Conservation (phyloP, 2,888 invertebrate genomes). For the Herminia tarsipennalis region DNA sequence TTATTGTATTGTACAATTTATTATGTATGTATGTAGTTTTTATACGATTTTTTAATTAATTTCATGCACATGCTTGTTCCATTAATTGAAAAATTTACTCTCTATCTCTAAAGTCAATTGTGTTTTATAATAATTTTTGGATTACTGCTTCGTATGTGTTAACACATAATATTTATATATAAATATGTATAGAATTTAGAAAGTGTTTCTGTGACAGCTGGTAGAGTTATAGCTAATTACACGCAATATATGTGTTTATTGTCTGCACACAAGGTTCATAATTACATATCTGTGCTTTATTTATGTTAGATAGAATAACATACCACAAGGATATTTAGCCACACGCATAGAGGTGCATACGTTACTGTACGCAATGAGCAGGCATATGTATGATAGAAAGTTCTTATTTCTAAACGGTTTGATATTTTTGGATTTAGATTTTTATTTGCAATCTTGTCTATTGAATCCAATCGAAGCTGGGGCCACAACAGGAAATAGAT, state of each 20-base stretch:
- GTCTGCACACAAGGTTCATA: conserved; percentile 3
- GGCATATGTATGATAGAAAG: too few species aligned
- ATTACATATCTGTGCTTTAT: too few species aligned
- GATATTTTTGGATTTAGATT: too few species aligned
- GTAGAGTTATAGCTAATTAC: background rate
- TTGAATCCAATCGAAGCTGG: too few species aligned
- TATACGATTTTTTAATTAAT: conserved; percentile 26
- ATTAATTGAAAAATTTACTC: conserved; percentile 27
- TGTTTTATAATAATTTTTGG: conserved; percentile 9
- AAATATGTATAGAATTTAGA: conserved; percentile 4
- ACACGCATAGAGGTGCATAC: too few species aligned
- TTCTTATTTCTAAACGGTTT: too few species aligned
- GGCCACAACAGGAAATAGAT: too few species aligned
- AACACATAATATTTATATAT: conserved; percentile 13
- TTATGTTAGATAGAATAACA: too few species aligned
- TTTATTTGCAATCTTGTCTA: too few species aligned
- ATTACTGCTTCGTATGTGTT: conserved; percentile 23
- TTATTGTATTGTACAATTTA: conserved; percentile 5
- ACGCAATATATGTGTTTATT: conserved; percentile 5
- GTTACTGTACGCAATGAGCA: too few species aligned
- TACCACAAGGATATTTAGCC: too few species aligned
- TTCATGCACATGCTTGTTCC: conserved; percentile 31
- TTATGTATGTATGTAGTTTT: conserved; percentile 12
- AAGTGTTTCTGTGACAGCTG: background rate
- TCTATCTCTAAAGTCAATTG: conserved; percentile 8